These are phyloP conservation scores for Athetis lepigone DNA, from an alignment of 2,888 invertebrate genomes.

Conservation along the genomic window DNA sequence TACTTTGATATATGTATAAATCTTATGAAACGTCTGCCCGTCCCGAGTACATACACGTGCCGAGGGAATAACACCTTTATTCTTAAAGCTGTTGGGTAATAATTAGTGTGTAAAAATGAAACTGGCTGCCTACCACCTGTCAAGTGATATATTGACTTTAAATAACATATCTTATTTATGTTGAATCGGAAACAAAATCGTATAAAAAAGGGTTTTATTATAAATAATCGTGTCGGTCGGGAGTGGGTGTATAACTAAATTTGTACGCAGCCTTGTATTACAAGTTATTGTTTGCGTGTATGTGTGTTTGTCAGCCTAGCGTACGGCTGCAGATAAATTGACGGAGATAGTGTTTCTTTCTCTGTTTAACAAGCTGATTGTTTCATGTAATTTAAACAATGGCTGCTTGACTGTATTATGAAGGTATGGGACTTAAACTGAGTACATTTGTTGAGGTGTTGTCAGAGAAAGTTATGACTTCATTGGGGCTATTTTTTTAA, in stretches of 20 bases:
- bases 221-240: constrained; percentile 83
- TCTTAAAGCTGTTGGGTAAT: constrained; percentile 62
- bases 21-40: constrained; percentile 84
- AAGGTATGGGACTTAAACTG: constrained; percentile 38
- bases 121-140: constrained; percentile 88
- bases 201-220: constrained; percentile 87
- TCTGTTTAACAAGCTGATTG: constrained; percentile 74
- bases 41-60: constrained; percentile 71
- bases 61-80: constrained; percentile 71
- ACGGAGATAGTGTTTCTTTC: constrained; percentile 81
- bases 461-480: constrained; percentile 32
- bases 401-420: constrained; percentile 50
- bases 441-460: constrained; percentile 35
- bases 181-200: constrained; percentile 90
- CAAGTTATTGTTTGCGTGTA: constrained; percentile 77
- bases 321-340: constrained; percentile 82
- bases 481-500: constrained; percentile 33
- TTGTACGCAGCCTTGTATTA: constrained; percentile 86
- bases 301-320: constrained; percentile 68
- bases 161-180: constrained; percentile 91
- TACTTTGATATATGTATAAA: constrained; percentile 89
- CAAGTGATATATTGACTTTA: constrained; percentile 90
- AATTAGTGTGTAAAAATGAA: constrained; percentile 66
- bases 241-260: constrained; percentile 89
- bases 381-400: constrained; percentile 45